Evolutionary conservation across 2,888 invertebrate species (phyloP), one percentile per base, ranked within the genome.

Genomic region (Ethmia dodecea): DNA sequence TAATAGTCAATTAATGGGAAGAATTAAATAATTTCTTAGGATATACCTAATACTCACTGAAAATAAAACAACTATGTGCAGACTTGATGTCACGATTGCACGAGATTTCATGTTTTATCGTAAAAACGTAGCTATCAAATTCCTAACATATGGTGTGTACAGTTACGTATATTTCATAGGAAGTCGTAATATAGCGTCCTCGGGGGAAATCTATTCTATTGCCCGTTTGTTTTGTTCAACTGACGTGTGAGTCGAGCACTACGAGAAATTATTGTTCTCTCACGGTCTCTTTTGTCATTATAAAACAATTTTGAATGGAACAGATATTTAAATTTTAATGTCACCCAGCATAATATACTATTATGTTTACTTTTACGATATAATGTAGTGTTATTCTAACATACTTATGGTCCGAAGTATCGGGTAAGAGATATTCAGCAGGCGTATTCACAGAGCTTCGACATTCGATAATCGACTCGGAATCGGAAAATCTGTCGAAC

Each of bases 171-270:
- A 54, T 59, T 58, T 55, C 64, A 66, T 74, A 60, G 58, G 69
- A 73, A 72, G 60, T 68, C 62, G 69, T 75, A 73, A 75, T 74
- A 65, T 71, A 68, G 56, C 47, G 59, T 60, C 60, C 79, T 63
- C 74, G 4, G 37, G 79, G 80, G 80, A 80, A 80, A 80, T 80
- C 64, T 68, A 53, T 63, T 66, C 62, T 73, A 79, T 79, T 70
- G 76, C 74, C 65, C 57, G 72, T 75, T 75, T 75, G 68, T 79
- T 75, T 65, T 68, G 69, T 66, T 65, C 60, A 67, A 67, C 68
- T 72, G 71, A 68, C 68, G 60, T 62, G 56, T 61, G 60, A 52
- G 59, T 64, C 59, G 57, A 60, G 58, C 61, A 60, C 59, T 51
- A 49, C 49, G 49, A 60, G 52, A 53, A 68, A 55, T 63, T 61